These are phyloP conservation scores for Spodoptera exigua DNA, from an alignment of 2,888 invertebrate species.

Conservation along the genomic window DNA sequence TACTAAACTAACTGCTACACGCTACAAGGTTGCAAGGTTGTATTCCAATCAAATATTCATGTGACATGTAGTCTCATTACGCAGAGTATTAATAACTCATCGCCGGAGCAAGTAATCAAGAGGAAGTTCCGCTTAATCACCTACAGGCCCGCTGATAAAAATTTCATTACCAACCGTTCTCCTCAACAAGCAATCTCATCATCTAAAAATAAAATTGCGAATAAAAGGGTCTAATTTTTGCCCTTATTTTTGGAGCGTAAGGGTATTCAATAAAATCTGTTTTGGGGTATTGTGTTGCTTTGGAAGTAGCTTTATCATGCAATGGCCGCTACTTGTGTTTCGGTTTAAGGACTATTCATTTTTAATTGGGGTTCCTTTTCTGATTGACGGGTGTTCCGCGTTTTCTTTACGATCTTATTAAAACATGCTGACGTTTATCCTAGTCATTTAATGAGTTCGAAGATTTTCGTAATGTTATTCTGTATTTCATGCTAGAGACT, in stretches of 20 bases:
- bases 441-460: too few species aligned
- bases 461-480: too few species aligned
- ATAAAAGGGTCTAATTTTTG: constrained; percentile 41
- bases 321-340: not conserved
- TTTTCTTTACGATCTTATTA: too few species aligned
- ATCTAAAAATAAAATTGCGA: constrained; percentile 52
- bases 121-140: constrained; percentile 50
- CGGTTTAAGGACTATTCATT: not conserved
- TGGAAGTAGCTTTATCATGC: not conserved
- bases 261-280: constrained; percentile 17
- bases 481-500: too few species aligned
- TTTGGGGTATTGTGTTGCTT: constrained; percentile 9
- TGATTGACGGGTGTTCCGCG: too few species aligned
- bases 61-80: constrained; percentile 10
- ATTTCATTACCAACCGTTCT: constrained; percentile 31
- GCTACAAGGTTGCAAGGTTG: constrained; percentile 9
- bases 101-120: constrained; percentile 31
- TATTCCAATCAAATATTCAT: constrained; percentile 39
- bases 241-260: constrained; percentile 30
- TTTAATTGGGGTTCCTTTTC: too few species aligned
- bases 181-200: constrained; percentile 27
- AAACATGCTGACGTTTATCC: too few species aligned
- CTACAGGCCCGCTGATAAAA: constrained; percentile 45
- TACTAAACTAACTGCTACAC: constrained; percentile 7
- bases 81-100: constrained; percentile 38